phyloP scores from a whole-genome alignment of 2,888 invertebrate genomes.

The Phalera bucephala region DNA sequence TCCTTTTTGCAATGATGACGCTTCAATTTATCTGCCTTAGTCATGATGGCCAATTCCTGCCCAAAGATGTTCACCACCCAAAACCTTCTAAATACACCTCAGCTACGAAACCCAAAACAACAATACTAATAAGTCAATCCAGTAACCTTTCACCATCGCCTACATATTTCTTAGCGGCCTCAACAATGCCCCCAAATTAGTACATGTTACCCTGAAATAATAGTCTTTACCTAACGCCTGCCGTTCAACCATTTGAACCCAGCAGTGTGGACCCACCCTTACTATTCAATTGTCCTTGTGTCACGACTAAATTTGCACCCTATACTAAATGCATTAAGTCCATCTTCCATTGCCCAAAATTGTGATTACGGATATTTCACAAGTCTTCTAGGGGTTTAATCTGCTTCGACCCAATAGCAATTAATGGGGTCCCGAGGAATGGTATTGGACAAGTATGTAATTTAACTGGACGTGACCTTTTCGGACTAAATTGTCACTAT shows the following conservation, averaged over 20 bases:
- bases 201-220: constrained; percentile 63
- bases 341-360: constrained; percentile 32
- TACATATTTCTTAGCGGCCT: constrained; percentile 6
- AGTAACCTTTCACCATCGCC: constrained; percentile 12
- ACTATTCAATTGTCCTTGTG: constrained; percentile 57
- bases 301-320: constrained; percentile 35
- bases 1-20: too few relatives aligned
- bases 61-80: too few relatives aligned
- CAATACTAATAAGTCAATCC: constrained; percentile 20
- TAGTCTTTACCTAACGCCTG: constrained; percentile 50
- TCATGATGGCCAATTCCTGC: too few relatives aligned
- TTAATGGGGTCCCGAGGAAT: constrained; percentile 65
- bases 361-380: constrained; percentile 60
- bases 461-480: constrained; percentile 21
- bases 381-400: constrained; percentile 69
- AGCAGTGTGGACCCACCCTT: constrained; percentile 23
- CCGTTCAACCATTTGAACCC: constrained; percentile 38
- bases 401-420: constrained; percentile 72
- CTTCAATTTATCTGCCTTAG: too few relatives aligned
- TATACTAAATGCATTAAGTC: constrained; percentile 34
- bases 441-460: constrained; percentile 40
- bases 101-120: too few relatives aligned
- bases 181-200: constrained; percentile 56
- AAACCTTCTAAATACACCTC: too few relatives aligned
- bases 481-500: neutral